These are phyloP conservation scores for Poeciliopsis presidionis DNA, from an alignment of 2,797 vertebrate genomes.

Conservation along the genomic window DNA sequence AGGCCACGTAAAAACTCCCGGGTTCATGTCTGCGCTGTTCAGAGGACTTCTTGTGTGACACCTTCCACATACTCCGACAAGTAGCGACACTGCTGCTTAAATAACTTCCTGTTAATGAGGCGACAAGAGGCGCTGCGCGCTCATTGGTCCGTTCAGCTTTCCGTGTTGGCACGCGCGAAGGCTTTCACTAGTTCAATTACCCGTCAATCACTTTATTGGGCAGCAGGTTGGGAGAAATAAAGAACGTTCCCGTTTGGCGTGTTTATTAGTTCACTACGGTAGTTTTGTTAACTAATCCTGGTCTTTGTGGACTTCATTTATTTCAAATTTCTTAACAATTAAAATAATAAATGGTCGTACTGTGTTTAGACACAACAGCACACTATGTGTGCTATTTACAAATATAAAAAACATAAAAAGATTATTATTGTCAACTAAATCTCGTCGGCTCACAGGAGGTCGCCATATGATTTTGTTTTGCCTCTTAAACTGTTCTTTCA, in stretches of 20 bases:
- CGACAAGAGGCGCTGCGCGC: background rate
- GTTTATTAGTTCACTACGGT: background rate
- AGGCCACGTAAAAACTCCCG: conserved; percentile 2
- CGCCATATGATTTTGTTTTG: background rate
- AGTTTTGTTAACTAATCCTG: background rate
- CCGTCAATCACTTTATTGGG: conserved; percentile 44
- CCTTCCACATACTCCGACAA: background rate
- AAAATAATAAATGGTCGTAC: background rate
- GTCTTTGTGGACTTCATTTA: background rate
- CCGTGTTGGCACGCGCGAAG: conserved; percentile 9
- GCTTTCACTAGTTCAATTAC: conserved; percentile 21
- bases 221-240: no score
- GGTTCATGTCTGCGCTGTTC: conserved; percentile 44
- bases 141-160: conserved; percentile 47
- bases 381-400: no score
- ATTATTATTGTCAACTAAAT: background rate
- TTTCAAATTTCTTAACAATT: background rate
- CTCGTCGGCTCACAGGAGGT: background rate
- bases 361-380: background rate
- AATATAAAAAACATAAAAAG: no score
- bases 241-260: background rate
- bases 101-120: conserved; percentile 57
- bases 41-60: background rate
- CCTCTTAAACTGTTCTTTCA: background rate
- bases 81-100: conserved; percentile 17